Evolutionary conservation across 1,140 invertebrate species (phyloP), one percentile per base, ranked within the genome.

Genomic region (Procambarus clarkii): DNA sequence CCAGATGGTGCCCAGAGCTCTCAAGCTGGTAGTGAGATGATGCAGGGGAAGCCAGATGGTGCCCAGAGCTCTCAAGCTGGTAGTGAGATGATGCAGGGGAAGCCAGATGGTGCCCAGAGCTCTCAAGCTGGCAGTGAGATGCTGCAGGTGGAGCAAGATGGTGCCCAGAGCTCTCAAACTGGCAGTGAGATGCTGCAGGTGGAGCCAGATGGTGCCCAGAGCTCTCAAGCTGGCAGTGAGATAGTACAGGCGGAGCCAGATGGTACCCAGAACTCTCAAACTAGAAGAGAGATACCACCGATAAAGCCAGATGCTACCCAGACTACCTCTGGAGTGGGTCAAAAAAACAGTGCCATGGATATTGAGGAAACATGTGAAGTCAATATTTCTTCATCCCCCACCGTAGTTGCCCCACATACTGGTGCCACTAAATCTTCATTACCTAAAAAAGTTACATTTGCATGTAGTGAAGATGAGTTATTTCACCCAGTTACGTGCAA

Each of bases 401-500:
- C 46, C 44, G 4, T 21, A n/a, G 54, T 45, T 77, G 34, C 24
- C 21, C 5, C 90, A 79, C 85, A 45, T 44, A n/a, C 4, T 64
- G 34, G 44, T 8, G 34, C 60, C 44, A 34, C 34, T 34, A 34
- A 34, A 34, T 45, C 50, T 34, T 71, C 74, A 18, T 21, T 15
- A 15, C 2, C 50, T 21, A 74, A 34, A 3, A 9, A 44, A 79
- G 74, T 79, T 46, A 45, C 58, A 54, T 54, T 85, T 48, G 69
- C 44, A 83, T 69, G 74, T 74, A 34, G 18, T 64, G 50, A 34
- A 7, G 91, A 91, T 50, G 95, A 96, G 48, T 88, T 93, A 11
- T 96, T 95, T 92, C 94, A 96, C 93, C 95, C 96, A 58, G 96
- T 96, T 2, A 94, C 94, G 69, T 96, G 96, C 94, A 93, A 92